Conservation (phyloP, 92 coral and sea anemone genomes). For the Parazoanthus swiftii region DNA sequence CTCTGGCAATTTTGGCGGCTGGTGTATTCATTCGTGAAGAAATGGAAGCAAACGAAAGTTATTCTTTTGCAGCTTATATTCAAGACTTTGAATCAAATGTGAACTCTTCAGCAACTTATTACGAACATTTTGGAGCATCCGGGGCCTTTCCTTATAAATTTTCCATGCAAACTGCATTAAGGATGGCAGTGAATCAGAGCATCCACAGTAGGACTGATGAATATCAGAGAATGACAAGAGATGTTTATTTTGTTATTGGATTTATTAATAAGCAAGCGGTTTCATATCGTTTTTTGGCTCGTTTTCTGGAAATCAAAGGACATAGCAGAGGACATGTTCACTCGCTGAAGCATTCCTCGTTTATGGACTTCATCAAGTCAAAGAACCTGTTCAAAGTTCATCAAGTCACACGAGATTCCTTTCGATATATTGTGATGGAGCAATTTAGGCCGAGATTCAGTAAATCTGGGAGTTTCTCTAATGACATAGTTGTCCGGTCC, state of each 20-base stretch:
- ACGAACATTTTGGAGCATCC: background rate
- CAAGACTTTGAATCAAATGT: background rate
- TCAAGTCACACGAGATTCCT: background rate
- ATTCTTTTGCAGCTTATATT: background rate
- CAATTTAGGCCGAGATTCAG: background rate
- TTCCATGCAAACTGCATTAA: background rate
- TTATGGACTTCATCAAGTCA: background rate
- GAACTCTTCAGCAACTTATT: background rate
- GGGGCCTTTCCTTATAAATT: conserved; percentile 2
- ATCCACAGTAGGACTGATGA: background rate
- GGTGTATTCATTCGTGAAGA: conserved; percentile 13
- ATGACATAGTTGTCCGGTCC: no score
- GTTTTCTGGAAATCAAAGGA: background rate
- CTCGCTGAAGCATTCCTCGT: background rate
- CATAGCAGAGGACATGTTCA: background rate
- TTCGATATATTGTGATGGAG: background rate
- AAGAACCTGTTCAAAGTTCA: background rate
- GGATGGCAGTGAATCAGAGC: conserved; percentile 2
- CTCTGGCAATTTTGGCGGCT: conserved; percentile 17
- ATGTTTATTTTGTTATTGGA: background rate
- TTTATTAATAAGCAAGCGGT: background rate
- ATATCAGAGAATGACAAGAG: background rate
- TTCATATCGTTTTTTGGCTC: background rate
- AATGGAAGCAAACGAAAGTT: background rate
- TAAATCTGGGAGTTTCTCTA: background rate